Evolutionary conservation across 1,140 invertebrate genomes (phyloP).

Genomic region (Leptinotarsa lineolata): DNA sequence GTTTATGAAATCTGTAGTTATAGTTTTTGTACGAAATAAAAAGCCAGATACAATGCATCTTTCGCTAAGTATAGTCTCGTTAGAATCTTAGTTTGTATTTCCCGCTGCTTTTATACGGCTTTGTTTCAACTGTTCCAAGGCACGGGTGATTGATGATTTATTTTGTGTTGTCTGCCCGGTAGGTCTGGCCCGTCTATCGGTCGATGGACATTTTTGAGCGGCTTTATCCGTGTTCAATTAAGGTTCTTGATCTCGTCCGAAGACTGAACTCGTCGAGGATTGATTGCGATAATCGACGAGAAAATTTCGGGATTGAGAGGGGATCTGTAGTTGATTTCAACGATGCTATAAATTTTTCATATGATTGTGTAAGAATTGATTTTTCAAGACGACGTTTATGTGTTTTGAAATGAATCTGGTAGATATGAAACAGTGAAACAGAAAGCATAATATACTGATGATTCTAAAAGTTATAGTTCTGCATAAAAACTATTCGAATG

Average conservation of each 20-base stretch:
- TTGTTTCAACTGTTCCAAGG: constrained; percentile 53
- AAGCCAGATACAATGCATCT: constrained; percentile 45
- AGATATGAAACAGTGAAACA: too few relatives aligned
- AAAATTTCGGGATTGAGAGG: not conserved
- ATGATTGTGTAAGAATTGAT: too few relatives aligned
- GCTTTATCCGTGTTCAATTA: constrained; percentile 43
- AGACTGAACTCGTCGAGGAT: not conserved
- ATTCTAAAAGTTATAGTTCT: too few relatives aligned
- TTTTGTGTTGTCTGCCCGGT: constrained; percentile 54
- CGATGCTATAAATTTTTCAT: too few relatives aligned
- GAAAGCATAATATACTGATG: too few relatives aligned
- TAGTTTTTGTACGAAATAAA: constrained; percentile 50
- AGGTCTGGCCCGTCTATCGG: constrained; percentile 42
- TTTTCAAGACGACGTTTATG: too few relatives aligned
- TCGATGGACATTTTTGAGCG: constrained; percentile 36
- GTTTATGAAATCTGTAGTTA: constrained; percentile 49
- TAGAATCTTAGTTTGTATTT: constrained; percentile 54
- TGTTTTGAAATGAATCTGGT: too few relatives aligned
- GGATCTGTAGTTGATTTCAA: not conserved
- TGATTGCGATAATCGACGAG: not conserved
- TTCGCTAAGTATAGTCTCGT: constrained; percentile 48
- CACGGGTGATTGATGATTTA: constrained; percentile 53
- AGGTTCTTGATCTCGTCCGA: constrained; percentile 22
- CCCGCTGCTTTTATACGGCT: constrained; percentile 52
- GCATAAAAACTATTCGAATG: too few relatives aligned